These are phyloP conservation scores for Odontocerum albicorne DNA, from an alignment of 2,888 invertebrate species.

Conservation along the genomic window DNA sequence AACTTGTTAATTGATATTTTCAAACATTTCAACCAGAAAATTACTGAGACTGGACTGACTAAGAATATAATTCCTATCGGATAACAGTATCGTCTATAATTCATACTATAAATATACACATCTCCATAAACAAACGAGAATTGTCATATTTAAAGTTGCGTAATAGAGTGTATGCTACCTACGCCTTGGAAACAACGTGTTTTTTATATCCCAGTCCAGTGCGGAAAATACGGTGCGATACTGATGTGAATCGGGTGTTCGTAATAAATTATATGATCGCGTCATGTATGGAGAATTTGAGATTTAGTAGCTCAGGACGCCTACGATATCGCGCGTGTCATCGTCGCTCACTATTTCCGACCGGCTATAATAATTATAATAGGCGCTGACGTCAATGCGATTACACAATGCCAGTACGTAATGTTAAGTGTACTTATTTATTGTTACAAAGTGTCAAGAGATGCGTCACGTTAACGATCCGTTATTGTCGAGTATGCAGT, in stretches of 20 bases:
- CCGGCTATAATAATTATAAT: conserved; percentile 1
- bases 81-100: no score
- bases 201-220: neutral
- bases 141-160: no score
- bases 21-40: no score
- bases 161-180: no score
- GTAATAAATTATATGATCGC: neutral
- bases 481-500: no score
- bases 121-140: no score
- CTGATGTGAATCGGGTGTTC: neutral
- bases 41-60: no score
- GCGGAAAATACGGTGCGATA: neutral
- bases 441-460: neutral
- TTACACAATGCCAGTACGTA: conserved; percentile 2
- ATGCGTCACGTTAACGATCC: neutral
- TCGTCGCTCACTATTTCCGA: conserved; percentile 6
- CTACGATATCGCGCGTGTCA: conserved; percentile 5
- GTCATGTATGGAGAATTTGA: neutral
- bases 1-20: no score
- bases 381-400: conserved; percentile 4
- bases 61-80: no score
- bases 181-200: no score
- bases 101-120: no score
- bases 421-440: conserved; percentile 1
- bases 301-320: neutral